Evolutionary conservation across 2,113 vertebrate genomes (phyloP), one percentile per base, ranked within the genome.

Genomic region (Pardalotus punctatus): DNA sequence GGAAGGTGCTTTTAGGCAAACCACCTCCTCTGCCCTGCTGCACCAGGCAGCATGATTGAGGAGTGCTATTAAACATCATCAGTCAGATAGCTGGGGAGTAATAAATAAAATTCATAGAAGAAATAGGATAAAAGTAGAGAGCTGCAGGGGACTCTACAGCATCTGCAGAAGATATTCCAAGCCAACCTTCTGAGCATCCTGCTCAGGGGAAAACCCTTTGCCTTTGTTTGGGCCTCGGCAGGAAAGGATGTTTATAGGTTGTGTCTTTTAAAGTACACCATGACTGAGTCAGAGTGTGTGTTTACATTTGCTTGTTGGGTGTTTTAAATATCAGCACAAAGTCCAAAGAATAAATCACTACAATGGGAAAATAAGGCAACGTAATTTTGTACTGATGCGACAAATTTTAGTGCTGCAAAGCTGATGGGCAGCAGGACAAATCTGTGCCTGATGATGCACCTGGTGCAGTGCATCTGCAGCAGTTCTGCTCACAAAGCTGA

Each of bases 221-320:
- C 43, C 47, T 90, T 94, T 95, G 93, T 96, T 93, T 93, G 81
- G 91, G 53, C 81, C 67, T 42, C 7, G 0, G 35, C 85, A 96
- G 96, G 93, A 97, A 87, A 85, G 93, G 93, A 96, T 97, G 90
- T 96, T 96, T 96, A 96, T 83, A 77, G 87, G 81, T 65, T 93
- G 54, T 90, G 62, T 83, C 42, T 96, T 80, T 93, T 36, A 58
- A 96, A 94, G 45, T 51, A 66, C 87, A 36, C 54, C 70, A 27
- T 0, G 17, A 28, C 72, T 70, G 81, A 96, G 70, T 90, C 94
- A 90, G 84, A 85, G n/a, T 1, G 0, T 29, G 50, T 58, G 93
- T 93, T 96, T 97, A 91, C 42, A 28, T 62, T 85, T 82, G 48
- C 48, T n/a, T 73, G n/a, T 58, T 64, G 81, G 23, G 35, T 78